Conservation (phyloP, 37 sponge, comb jelly and placozoan genomes). For the Oscarella lobularis region DNA sequence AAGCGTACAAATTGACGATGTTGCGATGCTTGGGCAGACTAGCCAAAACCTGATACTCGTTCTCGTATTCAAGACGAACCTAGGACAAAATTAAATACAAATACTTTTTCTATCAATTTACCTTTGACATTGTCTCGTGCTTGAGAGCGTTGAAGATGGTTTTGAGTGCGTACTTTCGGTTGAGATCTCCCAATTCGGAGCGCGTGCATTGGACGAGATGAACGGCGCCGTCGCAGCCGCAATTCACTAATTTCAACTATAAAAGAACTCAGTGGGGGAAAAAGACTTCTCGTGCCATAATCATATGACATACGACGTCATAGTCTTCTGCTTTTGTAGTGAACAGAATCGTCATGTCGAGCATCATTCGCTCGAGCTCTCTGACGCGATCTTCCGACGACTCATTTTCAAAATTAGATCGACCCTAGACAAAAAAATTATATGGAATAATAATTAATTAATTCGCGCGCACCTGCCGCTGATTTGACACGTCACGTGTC, state of each 20-base stretch:
- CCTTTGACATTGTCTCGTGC: not conserved
- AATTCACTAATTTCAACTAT: not conserved
- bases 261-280: not conserved
- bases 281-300: not conserved
- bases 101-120: conserved; percentile 1
- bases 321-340: conserved; percentile 54
- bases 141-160: not conserved
- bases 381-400: not conserved
- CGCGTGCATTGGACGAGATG: not conserved
- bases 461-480: too few species aligned
- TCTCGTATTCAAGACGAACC: conserved; percentile 41
- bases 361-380: conserved; percentile 10
- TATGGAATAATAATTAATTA: too few species aligned
- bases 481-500: too few species aligned
- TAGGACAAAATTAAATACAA: conserved; percentile 6
- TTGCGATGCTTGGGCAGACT: conserved; percentile 59
- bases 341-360: conserved; percentile 65
- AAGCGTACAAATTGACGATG: conserved; percentile 71
- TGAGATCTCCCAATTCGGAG: not conserved
- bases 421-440: too few species aligned
- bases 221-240: not conserved
- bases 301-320: conserved; percentile 26
- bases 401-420: too few species aligned
- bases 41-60: conserved; percentile 71
- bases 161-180: not conserved